A percentile compares a stretch with the other conserved stretches of the same genome.
phyloP scores from a whole-genome alignment of 2,888 invertebrate species.

The Galerucella pusilla region DNA sequence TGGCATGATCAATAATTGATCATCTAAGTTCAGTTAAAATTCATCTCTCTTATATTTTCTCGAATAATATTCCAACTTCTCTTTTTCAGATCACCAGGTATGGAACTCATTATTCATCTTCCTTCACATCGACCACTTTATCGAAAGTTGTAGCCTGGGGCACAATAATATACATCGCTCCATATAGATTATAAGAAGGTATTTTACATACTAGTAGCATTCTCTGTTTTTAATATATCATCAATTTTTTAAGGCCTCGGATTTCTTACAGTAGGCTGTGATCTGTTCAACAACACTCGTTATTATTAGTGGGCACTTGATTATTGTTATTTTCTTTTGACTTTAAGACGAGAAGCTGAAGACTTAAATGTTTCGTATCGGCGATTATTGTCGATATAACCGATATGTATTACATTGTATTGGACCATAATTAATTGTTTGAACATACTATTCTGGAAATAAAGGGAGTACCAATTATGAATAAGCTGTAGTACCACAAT shows the following conservation, averaged over 20 bases:
- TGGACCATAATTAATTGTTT: no score
- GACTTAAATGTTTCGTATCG: constrained; percentile 7
- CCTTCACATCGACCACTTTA: constrained; percentile 46
- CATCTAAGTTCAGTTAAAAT: no score
- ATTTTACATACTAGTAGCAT: constrained; percentile 66
- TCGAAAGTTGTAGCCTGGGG: constrained; percentile 51
- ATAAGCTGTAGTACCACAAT: no score
- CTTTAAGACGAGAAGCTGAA: constrained; percentile 29
- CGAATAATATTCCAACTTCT: neutral
- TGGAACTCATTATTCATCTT: constrained; percentile 26
- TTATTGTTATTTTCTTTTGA: constrained; percentile 41
- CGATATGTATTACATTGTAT: no score
- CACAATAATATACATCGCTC: constrained; percentile 62
- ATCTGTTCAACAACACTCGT: constrained; percentile 40
- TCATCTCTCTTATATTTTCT: neutral
- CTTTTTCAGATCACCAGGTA: constrained; percentile 28
- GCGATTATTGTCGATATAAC: constrained; percentile 16
- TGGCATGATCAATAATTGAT: no score
- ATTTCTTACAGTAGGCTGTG: constrained; percentile 46
- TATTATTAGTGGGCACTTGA: constrained; percentile 37
- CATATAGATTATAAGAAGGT: constrained; percentile 64
- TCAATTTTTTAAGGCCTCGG: constrained; percentile 61
- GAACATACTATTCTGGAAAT: no score
- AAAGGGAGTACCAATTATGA: no score
- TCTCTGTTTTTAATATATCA: constrained; percentile 64